Base-by-base conservation (phyloP, 2,797 vertebrate genomes). In the Pogonophryne albipinna region DNA sequence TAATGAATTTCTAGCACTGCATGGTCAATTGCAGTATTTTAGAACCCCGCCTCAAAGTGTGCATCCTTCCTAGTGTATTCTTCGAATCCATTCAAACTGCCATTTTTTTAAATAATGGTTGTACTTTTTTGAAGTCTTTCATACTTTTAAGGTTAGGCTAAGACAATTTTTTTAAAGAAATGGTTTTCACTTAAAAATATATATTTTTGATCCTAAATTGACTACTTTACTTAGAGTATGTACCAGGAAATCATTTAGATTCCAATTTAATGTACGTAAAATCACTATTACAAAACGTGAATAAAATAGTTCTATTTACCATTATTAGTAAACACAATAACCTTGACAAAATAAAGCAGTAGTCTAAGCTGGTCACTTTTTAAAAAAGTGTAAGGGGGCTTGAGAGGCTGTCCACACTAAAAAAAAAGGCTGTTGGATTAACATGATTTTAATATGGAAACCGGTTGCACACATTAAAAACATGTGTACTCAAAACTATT, bases 101-200 rank as follows among this genome's bases (percentile, higher is more conserved):
- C 63, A 38, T 57, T 41, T 64, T 27, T 76, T 47, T 59, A 51
- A 71, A 74, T 65, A 66, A 76, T 53, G 58, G 19, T 42, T 41
- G 42, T 49, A 14, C 45, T 57, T 16, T 50, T 27, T 3, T 41
- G 65, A 72, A 11, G 53, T 60, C 58, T 70, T 57, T 50, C 66
- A 76, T 67, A 65, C 69, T 49, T 16, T 45, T 2, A 77, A 19
- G 11, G 6, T 45, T 53, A 6, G 44, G 46, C 6, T 12, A 15
- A 49, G 10, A 47, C 31, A 57, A 56, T 71, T 52, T 17, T 17
- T 64, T 64, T 45, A 23, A 16, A 51, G 45, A 52, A 71, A 57
- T 51, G 0, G 2, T 66, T 72, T 78, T 45, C 9, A 17, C 10
- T 52, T 13, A 44, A 53, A 38, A 19, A 15, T 15, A 6, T 31